phyloP scores from a whole-genome alignment of 2,113 vertebrate genomes.

The Neogale vison region DNA sequence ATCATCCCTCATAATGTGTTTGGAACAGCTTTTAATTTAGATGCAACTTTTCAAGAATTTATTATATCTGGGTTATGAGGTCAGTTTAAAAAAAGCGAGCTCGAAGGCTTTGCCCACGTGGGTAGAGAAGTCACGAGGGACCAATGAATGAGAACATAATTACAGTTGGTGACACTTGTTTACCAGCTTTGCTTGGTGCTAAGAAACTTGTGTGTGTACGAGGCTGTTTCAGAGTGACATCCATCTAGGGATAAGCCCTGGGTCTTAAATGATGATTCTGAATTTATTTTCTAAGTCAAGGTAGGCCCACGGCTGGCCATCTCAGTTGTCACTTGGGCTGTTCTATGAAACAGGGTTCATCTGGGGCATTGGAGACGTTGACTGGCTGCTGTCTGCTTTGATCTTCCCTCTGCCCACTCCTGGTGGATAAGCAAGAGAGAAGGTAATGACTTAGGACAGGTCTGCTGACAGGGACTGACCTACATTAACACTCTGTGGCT shows the following conservation, averaged over 20 bases:
- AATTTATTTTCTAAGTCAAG: conserved; percentile 2
- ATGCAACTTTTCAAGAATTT: conserved; percentile 51
- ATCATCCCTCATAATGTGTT: not conserved
- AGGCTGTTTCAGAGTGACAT: not conserved
- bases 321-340: not conserved
- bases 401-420: conserved; percentile 49
- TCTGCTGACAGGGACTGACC: conserved; percentile 66
- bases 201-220: not conserved
- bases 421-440: conserved; percentile 30
- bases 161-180: not conserved
- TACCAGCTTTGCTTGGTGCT: not conserved
- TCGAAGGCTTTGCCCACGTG: not conserved
- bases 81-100: not conserved
- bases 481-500: conserved; percentile 70
- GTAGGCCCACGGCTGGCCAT: not conserved
- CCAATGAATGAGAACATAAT: not conserved
- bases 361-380: conserved; percentile 34
- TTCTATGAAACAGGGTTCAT: not conserved
- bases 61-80: not conserved
- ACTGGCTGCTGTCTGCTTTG: conserved; percentile 66
- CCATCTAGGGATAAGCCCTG: not conserved
- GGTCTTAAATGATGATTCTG: not conserved
- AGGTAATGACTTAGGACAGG: conserved; percentile 74
- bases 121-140: not conserved
- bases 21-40: conserved; percentile 45